Percentiles rank a stretch among this genome's conserved stretches.
Conservation (phyloP, 2,797 vertebrate genomes). For the Poeciliopsis turneri region DNA sequence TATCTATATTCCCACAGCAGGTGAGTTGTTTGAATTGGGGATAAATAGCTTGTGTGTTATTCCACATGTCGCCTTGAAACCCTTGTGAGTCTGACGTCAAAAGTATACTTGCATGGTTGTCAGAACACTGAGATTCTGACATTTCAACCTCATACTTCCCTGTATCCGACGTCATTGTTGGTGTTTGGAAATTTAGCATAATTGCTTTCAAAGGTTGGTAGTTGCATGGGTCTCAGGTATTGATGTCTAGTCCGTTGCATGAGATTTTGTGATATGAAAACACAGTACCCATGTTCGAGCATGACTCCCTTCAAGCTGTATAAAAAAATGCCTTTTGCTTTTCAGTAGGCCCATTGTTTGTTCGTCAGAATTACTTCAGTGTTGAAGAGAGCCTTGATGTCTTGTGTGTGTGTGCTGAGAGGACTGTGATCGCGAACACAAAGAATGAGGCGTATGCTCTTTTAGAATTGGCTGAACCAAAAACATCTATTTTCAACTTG, state of each 20-base stretch:
- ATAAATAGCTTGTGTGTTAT: constrained; percentile 73
- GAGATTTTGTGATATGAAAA: constrained; percentile 54
- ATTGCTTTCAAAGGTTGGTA: constrained; percentile 34
- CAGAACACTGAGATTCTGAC: constrained; percentile 25
- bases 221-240: constrained; percentile 69
- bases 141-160: constrained; percentile 8
- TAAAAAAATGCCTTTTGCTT: constrained; percentile 24
- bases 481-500: background rate
- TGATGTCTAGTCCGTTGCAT: constrained; percentile 64
- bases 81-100: constrained; percentile 52
- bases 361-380: background rate
- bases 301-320: constrained; percentile 57
- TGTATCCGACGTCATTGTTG: constrained; percentile 26
- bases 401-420: background rate
- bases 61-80: constrained; percentile 58
- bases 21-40: constrained; percentile 89
- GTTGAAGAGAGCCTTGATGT: background rate
- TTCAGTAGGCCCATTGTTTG: constrained; percentile 12
- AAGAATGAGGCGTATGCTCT: constrained; percentile 4
- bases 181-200: constrained; percentile 21
- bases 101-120: constrained; percentile 77
- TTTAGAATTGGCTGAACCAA: background rate
- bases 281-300: constrained; percentile 57
- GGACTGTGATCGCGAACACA: background rate
- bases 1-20: constrained; percentile 91